phyloP scores from a whole-genome alignment of 1,140 invertebrate species.

The Sinella curviseta region DNA sequence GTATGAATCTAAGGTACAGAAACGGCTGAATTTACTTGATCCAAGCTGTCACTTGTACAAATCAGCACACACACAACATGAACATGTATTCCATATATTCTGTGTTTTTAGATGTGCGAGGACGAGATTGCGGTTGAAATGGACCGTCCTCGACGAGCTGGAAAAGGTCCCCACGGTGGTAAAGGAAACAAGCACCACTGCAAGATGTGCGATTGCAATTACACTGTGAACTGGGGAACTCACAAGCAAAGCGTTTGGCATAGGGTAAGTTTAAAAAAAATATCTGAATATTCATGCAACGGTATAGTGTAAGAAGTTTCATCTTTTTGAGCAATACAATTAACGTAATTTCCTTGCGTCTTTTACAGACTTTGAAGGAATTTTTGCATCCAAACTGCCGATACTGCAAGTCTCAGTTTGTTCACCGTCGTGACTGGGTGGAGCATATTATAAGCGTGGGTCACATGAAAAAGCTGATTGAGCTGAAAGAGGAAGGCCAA shows the following conservation, averaged over 20 bases:
- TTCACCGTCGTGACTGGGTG: slow-evolving; percentile 47
- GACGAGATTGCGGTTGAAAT: slow-evolving; percentile 47
- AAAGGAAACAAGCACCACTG: slow-evolving; percentile 40
- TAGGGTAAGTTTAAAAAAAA: slow-evolving; percentile 37
- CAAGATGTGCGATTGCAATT: slow-evolving; percentile 50
- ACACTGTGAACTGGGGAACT: slow-evolving; percentile 46
- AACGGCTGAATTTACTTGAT: too few species aligned
- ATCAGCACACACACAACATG: not conserved
- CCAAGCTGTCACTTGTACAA: not conserved
- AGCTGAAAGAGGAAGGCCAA: slow-evolving; percentile 34
- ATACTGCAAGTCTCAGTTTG: slow-evolving; percentile 40
- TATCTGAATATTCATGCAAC: not conserved
- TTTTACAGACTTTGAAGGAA: slow-evolving; percentile 46
- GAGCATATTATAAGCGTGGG: slow-evolving; percentile 35
- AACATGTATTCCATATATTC: too few species aligned
- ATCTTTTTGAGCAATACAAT: not conserved
- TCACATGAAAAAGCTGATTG: slow-evolving; percentile 36
- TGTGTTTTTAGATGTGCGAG: slow-evolving; percentile 34
- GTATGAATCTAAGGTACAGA: slow-evolving; percentile 46
- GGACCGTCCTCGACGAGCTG: slow-evolving; percentile 43
- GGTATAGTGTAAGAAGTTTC: too few species aligned
- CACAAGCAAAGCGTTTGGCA: slow-evolving; percentile 46
- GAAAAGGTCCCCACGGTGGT: slow-evolving; percentile 31
- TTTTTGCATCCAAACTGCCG: slow-evolving; percentile 47
- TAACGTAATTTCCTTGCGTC: not conserved